These are phyloP conservation scores for Meteorus colon DNA, from an alignment of 2,888 invertebrate genomes.

Conservation along the genomic window DNA sequence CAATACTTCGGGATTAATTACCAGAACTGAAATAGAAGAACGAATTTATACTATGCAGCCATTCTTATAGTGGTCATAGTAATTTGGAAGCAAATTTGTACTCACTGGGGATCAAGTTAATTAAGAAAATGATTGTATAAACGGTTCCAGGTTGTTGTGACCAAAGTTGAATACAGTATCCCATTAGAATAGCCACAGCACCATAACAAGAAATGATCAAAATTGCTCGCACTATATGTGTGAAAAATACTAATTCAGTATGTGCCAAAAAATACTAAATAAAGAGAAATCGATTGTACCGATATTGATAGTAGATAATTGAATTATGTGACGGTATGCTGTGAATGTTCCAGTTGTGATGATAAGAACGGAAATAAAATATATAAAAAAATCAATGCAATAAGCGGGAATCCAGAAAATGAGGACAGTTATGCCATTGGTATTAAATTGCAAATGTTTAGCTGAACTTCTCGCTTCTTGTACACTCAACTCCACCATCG, in stretches of 20 bases:
- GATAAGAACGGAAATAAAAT: conserved; percentile 42
- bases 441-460: conserved; percentile 52
- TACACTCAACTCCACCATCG: conserved; percentile 49
- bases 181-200: conserved; percentile 48
- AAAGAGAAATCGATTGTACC: conserved; percentile 13
- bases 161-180: conserved; percentile 51
- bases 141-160: conserved; percentile 40
- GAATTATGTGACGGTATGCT: conserved; percentile 1
- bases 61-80: neutral
- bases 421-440: conserved; percentile 44
- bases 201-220: conserved; percentile 50
- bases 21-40: conserved; percentile 38
- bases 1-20: conserved; percentile 42
- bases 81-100: neutral
- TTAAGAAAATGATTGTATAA: conserved; percentile 43
- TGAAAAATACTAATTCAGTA: neutral
- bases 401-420: conserved; percentile 55
- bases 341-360: conserved; percentile 20
- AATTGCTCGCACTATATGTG: conserved; percentile 43
- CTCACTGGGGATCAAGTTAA: conserved; percentile 47
- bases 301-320: conserved; percentile 13
- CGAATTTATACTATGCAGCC: neutral
- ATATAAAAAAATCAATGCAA: conserved; percentile 50
- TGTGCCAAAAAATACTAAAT: neutral
- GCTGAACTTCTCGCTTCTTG: conserved; percentile 46